Evolutionary conservation across 2,797 vertebrate species (phyloP).

Genomic region (Carapus acus): DNA sequence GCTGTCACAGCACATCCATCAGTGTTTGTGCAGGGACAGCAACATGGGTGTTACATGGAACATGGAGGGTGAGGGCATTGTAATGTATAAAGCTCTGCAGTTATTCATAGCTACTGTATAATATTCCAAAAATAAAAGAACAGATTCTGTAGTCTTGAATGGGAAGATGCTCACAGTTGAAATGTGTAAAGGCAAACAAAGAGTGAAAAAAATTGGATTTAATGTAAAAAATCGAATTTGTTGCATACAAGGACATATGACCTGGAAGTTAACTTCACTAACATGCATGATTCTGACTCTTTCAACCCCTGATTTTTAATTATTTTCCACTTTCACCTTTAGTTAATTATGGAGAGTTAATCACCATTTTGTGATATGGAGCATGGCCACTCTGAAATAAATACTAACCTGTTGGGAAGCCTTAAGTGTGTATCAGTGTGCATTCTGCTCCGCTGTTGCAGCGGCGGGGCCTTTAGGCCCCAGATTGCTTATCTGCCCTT

Average conservation of each 20-base stretch:
- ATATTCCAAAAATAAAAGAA: constrained; percentile 8
- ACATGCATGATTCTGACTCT: constrained; percentile 6
- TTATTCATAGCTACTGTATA: constrained; percentile 26
- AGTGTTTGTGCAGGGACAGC: constrained; percentile 31
- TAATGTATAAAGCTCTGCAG: constrained; percentile 18
- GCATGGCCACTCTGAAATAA: background rate
- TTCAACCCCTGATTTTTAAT: constrained; percentile 2
- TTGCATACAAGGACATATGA: too few species aligned
- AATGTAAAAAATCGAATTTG: too few species aligned
- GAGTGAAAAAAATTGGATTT: too few species aligned
- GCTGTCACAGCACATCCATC: constrained; percentile 62
- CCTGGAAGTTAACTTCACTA: too few species aligned
- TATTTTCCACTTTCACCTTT: background rate
- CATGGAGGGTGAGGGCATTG: background rate
- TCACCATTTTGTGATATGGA: constrained; percentile 2
- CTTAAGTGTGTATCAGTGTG: constrained; percentile 8
- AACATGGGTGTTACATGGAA: constrained; percentile 20
- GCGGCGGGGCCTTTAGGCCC: constrained; percentile 28
- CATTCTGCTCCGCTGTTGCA: constrained; percentile 17
- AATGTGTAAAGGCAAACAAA: too few species aligned
- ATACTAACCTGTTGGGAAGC: constrained; percentile 6
- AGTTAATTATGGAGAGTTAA: constrained; percentile 6
- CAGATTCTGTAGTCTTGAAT: too few species aligned
- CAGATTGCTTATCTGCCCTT: constrained; percentile 33
- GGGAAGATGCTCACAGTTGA: too few species aligned